These are phyloP conservation scores for Prenolepis imparis DNA, from an alignment of 2,888 invertebrate species.

Conservation along the genomic window DNA sequence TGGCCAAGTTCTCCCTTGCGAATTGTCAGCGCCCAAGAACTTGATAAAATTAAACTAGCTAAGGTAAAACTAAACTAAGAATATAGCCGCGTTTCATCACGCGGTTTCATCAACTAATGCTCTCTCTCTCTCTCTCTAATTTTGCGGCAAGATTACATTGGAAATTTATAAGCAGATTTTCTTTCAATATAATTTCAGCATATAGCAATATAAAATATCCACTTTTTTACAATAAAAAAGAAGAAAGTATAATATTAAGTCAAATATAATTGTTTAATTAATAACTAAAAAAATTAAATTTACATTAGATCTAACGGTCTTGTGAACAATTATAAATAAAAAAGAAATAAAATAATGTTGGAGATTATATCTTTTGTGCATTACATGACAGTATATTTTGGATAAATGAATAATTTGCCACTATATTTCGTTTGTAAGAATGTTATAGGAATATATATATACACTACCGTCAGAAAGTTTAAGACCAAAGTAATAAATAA, in stretches of 20 bases:
- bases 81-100: slow-evolving; percentile 24
- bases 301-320: neutral
- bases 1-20: slow-evolving; percentile 15
- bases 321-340: neutral
- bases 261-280: neutral
- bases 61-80: slow-evolving; percentile 2
- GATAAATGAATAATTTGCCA: neutral
- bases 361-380: neutral
- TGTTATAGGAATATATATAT: neutral
- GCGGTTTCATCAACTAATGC: neutral
- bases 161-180: slow-evolving; percentile 22
- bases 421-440: neutral
- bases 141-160: slow-evolving; percentile 7
- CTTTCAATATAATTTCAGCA: neutral
- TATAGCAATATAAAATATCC: neutral
- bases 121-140: neutral
- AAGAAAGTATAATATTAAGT: neutral
- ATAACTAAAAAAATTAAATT: neutral
- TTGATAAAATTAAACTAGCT: slow-evolving; percentile 10
- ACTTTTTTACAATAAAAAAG: neutral
- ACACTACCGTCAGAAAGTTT: no score
- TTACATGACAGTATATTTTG: neutral
- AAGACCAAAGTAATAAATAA: no score
- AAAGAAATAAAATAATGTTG: neutral
- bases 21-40: slow-evolving; percentile 17